Percentiles rank a stretch among this genome's conserved stretches.
These are phyloP conservation scores for Arrhamphus sclerolepis DNA, from an alignment of 2,797 vertebrate genomes.

Conservation along the genomic window DNA sequence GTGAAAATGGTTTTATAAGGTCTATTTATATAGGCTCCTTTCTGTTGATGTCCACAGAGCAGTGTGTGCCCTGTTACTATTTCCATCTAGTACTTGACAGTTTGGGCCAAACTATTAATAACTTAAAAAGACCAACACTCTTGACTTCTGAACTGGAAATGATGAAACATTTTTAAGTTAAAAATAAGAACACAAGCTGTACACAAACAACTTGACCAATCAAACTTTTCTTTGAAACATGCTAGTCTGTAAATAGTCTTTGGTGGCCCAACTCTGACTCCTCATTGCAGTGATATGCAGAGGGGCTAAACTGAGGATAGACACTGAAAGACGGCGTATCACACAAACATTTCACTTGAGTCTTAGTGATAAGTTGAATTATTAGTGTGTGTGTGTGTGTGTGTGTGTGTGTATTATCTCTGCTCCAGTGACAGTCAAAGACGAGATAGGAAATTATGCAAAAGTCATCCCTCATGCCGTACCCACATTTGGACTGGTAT, in stretches of 20 bases:
- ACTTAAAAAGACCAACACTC: constrained; percentile 19
- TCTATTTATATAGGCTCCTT: constrained; percentile 32
- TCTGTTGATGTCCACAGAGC: constrained; percentile 18
- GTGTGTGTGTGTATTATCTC: too few species aligned
- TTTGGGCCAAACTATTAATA: constrained; percentile 37
- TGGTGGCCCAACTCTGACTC: too few species aligned
- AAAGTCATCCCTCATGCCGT: too few species aligned
- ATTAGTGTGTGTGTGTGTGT: too few species aligned
- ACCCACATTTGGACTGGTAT: too few species aligned
- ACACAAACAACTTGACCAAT: constrained; percentile 20
- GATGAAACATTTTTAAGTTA: constrained; percentile 24
- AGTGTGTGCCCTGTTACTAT: not conserved
- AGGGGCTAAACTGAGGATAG: too few species aligned
- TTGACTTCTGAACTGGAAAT: constrained; percentile 35
- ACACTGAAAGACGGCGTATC: too few species aligned
- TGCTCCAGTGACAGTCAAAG: too few species aligned
- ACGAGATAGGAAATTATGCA: too few species aligned
- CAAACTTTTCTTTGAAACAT: constrained; percentile 2
- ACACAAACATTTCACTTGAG: too few species aligned
- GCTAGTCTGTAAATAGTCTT: not conserved
- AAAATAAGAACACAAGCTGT: constrained; percentile 38
- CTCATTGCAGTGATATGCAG: too few species aligned
- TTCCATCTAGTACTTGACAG: constrained; percentile 11
- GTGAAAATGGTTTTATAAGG: not conserved
- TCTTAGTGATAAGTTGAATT: too few species aligned